phyloP scores from a whole-genome alignment of 2,888 invertebrate genomes.

The Andrena fulva region DNA sequence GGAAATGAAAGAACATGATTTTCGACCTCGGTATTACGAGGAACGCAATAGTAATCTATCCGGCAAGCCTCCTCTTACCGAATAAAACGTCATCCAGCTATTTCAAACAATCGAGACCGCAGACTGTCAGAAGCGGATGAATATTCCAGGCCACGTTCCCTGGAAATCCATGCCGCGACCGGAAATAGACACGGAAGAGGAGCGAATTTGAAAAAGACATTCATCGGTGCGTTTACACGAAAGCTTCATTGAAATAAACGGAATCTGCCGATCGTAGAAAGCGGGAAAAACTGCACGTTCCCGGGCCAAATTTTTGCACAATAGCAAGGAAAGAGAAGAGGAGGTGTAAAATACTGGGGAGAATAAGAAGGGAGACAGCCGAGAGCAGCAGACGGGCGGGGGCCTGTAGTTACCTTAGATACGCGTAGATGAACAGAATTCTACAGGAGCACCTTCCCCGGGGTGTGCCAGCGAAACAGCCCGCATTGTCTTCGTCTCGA shows the following conservation, averaged over 20 bases:
- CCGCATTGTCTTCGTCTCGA: conserved; percentile 59
- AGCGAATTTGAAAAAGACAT: background rate
- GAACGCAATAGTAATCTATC: background rate
- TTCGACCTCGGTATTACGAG: background rate
- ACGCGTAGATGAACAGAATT: conserved; percentile 50
- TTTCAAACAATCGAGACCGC: too few species aligned
- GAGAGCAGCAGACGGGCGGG: conserved; percentile 3
- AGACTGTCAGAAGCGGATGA: too few species aligned
- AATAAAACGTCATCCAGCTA: too few species aligned
- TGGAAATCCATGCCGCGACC: too few species aligned
- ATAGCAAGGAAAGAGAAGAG: background rate
- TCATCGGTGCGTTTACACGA: background rate
- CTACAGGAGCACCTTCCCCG: conserved; percentile 31
- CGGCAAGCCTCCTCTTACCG: background rate
- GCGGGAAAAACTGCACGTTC: background rate
- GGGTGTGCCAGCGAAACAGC: conserved; percentile 24
- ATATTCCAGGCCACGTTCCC: too few species aligned
- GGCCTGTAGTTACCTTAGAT: conserved; percentile 34
- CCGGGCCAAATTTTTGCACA: background rate
- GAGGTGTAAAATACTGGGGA: background rate
- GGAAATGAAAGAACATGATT: too few species aligned
- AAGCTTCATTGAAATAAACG: background rate
- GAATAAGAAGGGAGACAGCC: background rate
- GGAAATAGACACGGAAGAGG: background rate
- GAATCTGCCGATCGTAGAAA: background rate